phyloP scores from a whole-genome alignment of 92 coral and sea anemone genomes.

The Pocillopora grandis region DNA sequence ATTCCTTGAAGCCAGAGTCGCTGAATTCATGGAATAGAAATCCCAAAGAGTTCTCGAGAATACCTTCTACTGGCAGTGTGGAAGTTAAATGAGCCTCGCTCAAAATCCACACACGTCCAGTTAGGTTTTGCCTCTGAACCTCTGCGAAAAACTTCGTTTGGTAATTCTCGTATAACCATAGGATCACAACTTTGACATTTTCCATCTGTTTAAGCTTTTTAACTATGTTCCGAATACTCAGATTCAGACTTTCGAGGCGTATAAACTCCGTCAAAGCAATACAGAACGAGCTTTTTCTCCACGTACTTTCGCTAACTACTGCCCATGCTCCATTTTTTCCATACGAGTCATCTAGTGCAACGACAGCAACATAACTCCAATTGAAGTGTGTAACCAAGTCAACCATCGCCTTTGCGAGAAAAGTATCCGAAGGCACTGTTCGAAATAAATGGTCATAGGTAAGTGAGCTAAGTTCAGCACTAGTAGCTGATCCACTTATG shows the following conservation, averaged over 20 bases:
- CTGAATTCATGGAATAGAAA: not conserved
- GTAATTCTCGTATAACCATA: not conserved
- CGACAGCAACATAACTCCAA: conserved; percentile 1
- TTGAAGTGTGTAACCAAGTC: conserved; percentile 1
- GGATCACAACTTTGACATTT: conserved; percentile 6
- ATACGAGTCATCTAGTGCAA: conserved; percentile 11
- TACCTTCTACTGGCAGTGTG: not conserved
- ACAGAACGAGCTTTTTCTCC: conserved; percentile 1
- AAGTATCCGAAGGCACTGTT: conserved; percentile 3
- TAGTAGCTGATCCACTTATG: not conserved
- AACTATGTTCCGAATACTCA: not conserved
- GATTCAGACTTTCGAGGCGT: not conserved
- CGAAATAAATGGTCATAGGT: not conserved
- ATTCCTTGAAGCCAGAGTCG: not conserved
- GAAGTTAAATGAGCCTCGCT: not conserved
- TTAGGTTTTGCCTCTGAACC: not conserved
- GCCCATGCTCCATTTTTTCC: conserved; percentile 11
- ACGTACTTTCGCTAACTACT: not conserved
- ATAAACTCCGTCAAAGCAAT: not conserved
- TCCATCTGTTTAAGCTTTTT: not conserved
- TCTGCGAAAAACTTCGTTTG: not conserved
- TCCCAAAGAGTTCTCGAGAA: not conserved
- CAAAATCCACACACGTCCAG: not conserved
- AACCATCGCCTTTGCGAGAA: not conserved
- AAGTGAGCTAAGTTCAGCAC: not conserved